Evolutionary conservation across 1,140 invertebrate genomes (phyloP), one percentile per base, ranked within the genome.

Genomic region (Drosophila truncata): DNA sequence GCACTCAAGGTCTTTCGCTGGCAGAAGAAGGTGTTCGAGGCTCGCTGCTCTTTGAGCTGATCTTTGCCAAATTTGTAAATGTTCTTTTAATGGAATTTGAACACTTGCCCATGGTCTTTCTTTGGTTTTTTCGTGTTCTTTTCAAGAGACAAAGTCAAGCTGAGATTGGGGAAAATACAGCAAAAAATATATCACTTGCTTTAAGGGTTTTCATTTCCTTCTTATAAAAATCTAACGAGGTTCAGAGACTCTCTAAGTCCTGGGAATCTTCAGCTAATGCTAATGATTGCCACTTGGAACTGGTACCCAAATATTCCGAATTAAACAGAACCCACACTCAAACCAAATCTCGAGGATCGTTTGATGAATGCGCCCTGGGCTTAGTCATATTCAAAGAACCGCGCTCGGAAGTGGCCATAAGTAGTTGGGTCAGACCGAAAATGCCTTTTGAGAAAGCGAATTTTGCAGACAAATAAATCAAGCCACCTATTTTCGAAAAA

Each of bases 381-480:
- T 66, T 67, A 76, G 72, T 76, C 62, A 76, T 76, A 76, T 76
- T 76, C 50, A 49, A 60, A 60, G 66, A 70, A 67, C 47, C 66
- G 29, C 47, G 27, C 46, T 71, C 35, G 66, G 69, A 72, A 60
- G 67, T 72, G 66, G 69, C 69, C 52, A 59, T 72, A 72, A 50
- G 70, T 65, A 75, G 74, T 59, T 76, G 73, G 73, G 23, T 75
- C 73, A 66, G 61, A 14, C 35, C 67, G 70, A 71, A 67, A 88
- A 87, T 87, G 82, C 84, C 81, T 84, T 90, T 88, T 90, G 85
- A 84, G 83, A 91, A 91, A 91, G 87, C 83, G 84, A 87, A 88
- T 87, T 87, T 87, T 81, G 82, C 90, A 91, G 90, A 91, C 90
- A 91, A 91, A 91, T 91, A 91, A 91, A 91, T 91, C 90, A 91